phyloP scores from a whole-genome alignment of 1,140 invertebrate species.

The Augochlora pura region DNA sequence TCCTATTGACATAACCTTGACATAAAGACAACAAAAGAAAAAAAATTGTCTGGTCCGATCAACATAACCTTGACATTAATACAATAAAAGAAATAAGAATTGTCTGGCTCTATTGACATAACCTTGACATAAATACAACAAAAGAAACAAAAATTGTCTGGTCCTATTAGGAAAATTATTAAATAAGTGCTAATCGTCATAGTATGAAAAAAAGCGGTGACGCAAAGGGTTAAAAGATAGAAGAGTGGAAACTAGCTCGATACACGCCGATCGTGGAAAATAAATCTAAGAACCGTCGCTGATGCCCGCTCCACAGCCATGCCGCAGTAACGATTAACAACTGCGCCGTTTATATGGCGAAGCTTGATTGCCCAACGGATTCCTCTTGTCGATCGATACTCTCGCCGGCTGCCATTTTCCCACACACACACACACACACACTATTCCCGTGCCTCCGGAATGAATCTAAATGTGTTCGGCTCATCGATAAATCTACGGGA shows the following conservation, averaged over 20 bases:
- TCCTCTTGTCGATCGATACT: constrained; percentile 45
- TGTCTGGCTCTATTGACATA: too few species aligned
- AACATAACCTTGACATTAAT: too few species aligned
- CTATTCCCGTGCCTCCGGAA: constrained; percentile 21
- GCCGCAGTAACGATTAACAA: constrained; percentile 57
- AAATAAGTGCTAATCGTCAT: too few species aligned
- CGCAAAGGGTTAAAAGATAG: constrained; percentile 43
- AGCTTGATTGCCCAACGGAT: constrained; percentile 51
- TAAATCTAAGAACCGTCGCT: constrained; percentile 50
- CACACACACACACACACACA: too few species aligned
- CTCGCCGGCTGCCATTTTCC: constrained; percentile 37
- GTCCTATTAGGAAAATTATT: too few species aligned
- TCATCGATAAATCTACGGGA: constrained; percentile 54
- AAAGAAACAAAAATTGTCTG: too few species aligned
- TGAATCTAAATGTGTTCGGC: constrained; percentile 52
- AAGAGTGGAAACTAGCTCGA: constrained; percentile 10
- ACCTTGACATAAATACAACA: too few species aligned
- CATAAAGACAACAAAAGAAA: too few species aligned
- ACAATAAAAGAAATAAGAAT: too few species aligned
- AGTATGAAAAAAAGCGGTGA: too few species aligned
- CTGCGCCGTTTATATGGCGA: constrained; percentile 41
- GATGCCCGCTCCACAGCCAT: constrained; percentile 36
- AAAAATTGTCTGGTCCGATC: too few species aligned
- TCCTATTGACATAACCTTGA: too few species aligned
- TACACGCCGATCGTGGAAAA: constrained; percentile 5